phyloP scores from a whole-genome alignment of 2,113 vertebrate species.

The Butorides virescens region DNA sequence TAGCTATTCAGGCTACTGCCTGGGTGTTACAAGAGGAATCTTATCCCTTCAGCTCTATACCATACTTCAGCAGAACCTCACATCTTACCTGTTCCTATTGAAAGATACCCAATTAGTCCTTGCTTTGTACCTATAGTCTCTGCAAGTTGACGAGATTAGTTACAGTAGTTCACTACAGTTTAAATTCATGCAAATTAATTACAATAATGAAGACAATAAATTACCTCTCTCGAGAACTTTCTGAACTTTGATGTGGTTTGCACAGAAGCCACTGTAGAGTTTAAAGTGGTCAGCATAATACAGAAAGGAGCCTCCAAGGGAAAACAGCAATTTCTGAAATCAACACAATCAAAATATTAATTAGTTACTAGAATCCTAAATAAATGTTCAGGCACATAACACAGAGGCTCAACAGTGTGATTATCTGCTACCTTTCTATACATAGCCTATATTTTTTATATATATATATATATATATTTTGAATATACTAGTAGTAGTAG shows the following conservation, averaged over 20 bases:
- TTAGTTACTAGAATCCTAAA: neutral
- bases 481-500: neutral
- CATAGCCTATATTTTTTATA: neutral
- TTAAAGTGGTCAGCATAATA: slow-evolving; percentile 99
- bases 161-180: neutral
- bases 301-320: slow-evolving; percentile 94
- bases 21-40: neutral
- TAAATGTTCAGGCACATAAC: neutral
- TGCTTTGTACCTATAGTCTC: neutral
- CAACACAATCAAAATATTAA: neutral
- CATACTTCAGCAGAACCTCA: neutral
- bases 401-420: neutral
- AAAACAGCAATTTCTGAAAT: slow-evolving; percentile 94
- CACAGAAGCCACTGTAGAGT: slow-evolving; percentile 97
- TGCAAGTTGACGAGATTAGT: neutral
- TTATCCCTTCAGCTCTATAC: neutral
- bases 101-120: neutral
- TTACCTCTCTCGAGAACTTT: slow-evolving; percentile 97
- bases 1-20: neutral
- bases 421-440: neutral
- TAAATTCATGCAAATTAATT: neutral
- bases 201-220: neutral
- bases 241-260: slow-evolving; percentile 98
- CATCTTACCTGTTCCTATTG: neutral
- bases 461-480: neutral